These are phyloP conservation scores for Epinotia demarniana DNA, from an alignment of 2,888 invertebrate species.

Conservation along the genomic window DNA sequence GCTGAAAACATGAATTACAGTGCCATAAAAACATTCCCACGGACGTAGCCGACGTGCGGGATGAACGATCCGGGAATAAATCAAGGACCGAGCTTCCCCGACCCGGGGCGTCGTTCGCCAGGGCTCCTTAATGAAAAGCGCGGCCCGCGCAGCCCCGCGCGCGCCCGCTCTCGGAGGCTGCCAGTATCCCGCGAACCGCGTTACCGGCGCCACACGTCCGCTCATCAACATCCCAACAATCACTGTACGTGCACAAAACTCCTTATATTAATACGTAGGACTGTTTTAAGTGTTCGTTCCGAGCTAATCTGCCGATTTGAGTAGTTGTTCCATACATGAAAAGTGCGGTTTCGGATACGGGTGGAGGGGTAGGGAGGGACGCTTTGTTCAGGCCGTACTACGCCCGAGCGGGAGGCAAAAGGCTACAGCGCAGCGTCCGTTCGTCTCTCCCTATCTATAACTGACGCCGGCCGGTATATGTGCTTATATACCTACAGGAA, in stretches of 20 bases:
- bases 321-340: conserved; percentile 71
- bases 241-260: conserved; percentile 62
- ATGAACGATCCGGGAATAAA: conserved; percentile 60
- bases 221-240: conserved; percentile 53
- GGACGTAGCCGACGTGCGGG: conserved; percentile 48
- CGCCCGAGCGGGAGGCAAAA: conserved; percentile 77
- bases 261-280: conserved; percentile 32
- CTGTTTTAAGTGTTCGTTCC: conserved; percentile 60
- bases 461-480: conserved; percentile 43
- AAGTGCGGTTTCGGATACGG: conserved; percentile 54
- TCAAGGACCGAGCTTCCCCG: conserved; percentile 53
- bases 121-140: conserved; percentile 73
- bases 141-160: conserved; percentile 80
- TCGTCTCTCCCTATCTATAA: conserved; percentile 64
- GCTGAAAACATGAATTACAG: conserved; percentile 45
- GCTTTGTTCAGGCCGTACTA: conserved; percentile 76
- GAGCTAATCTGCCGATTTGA: conserved; percentile 54
- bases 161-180: conserved; percentile 70
- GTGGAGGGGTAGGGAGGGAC: conserved; percentile 73
- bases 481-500: conserved; percentile 27
- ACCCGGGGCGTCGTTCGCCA: conserved; percentile 72
- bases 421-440: conserved; percentile 80
- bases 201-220: conserved; percentile 67
- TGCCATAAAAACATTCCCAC: conserved; percentile 48
- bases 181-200: conserved; percentile 81